Evolutionary conservation across 2,888 invertebrate genomes (phyloP), one percentile per base, ranked within the genome.

Genomic region (Drosophila neutralis): DNA sequence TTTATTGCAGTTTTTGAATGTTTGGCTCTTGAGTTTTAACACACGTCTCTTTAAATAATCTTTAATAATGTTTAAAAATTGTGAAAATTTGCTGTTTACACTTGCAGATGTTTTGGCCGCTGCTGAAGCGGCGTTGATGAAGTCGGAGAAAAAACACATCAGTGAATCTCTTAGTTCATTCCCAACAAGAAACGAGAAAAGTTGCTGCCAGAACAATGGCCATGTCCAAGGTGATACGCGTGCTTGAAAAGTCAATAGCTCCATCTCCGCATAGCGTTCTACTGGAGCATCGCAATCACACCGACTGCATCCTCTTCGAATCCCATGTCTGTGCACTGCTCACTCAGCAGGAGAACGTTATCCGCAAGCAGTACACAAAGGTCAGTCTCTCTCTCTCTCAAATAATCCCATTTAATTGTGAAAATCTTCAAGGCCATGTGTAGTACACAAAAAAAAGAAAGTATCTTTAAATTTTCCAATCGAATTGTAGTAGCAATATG

Each of bases 171-270:
- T 78, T 54, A 72, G 66, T 78, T 66, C 24, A 77, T 60, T 29
- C 54, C 59, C 54, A 48, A 45, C 27, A 49, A 6, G 29, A 18
- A 45, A 29, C 60, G 35, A 61, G n/a, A 24, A 48, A 61, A 70
- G 24, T 45, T 54, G 54, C 27, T 27, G 48, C 38, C 49, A 8
- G 15, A 4, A 58, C 58, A 15, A 98, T 98, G 98, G 98, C 98
- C 91, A 97, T 98, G 96, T 97, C 97, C 90, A 98, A 98, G 94
- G 96, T 97, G 78, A 98, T 97, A 94, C 96, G 98, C 87, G 96
- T 98, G 83, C 95, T 97, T 89, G 98, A 98, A 93, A 98, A 98
- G 93, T 95, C 96, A 73, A 95, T 96, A 83, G 96, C 97, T 42
- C 96, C 97, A 61, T 96, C 95, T 92, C 97, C 98, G 15, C 98